Conservation (phyloP, 64 coral and sea anemone genomes). For the Actinia tenebrosa region DNA sequence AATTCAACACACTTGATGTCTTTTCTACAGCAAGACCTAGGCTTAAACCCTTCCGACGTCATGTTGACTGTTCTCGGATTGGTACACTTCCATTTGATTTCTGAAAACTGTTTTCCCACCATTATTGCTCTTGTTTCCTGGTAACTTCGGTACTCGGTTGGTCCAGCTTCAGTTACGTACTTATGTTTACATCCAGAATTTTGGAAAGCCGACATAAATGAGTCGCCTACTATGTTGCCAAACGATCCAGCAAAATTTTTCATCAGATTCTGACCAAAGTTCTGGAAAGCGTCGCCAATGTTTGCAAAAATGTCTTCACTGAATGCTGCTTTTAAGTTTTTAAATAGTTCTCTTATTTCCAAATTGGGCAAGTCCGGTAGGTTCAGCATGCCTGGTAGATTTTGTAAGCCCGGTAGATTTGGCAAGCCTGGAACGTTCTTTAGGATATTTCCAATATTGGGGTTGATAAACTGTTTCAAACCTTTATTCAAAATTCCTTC, state of each 20-base stretch:
- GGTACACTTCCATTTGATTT: not conserved
- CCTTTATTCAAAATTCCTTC: not conserved
- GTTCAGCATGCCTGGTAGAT: not conserved
- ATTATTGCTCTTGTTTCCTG: not conserved
- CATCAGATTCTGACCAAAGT: not conserved
- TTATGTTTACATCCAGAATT: conserved; percentile 19
- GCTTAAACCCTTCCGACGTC: not conserved
- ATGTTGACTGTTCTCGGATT: not conserved
- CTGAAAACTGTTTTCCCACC: not conserved
- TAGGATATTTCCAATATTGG: not conserved
- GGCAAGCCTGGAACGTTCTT: not conserved
- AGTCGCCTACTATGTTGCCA: not conserved
- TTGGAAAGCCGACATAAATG: not conserved
- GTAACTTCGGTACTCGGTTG: not conserved
- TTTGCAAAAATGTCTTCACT: too few relatives aligned
- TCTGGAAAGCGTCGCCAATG: not conserved
- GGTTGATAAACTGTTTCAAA: not conserved
- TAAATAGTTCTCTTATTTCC: too few relatives aligned
- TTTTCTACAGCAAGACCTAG: conserved; percentile 3
- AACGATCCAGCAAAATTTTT: not conserved
- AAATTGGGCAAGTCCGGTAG: too few relatives aligned
- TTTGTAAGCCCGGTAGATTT: not conserved
- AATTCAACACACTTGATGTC: conserved; percentile 9
- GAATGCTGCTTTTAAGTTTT: too few relatives aligned
- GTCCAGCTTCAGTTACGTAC: not conserved